Evolutionary conservation across 2,797 vertebrate genomes (phyloP).

Genomic region (Eulemur mongoz): DNA sequence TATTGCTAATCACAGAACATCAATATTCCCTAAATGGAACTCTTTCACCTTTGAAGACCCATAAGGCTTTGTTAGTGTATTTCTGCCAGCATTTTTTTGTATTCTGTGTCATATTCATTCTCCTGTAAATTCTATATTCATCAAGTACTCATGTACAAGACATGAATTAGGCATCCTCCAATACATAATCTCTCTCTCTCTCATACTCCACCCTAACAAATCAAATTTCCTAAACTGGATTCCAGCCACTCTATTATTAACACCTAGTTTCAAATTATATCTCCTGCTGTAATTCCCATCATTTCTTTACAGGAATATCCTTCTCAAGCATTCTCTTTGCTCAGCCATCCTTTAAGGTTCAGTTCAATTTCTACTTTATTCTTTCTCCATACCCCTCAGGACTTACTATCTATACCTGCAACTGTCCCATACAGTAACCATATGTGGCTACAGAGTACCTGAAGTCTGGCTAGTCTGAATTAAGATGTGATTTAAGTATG

Average conservation of each 20-base stretch:
- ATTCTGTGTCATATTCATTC: neutral
- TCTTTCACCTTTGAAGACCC: neutral
- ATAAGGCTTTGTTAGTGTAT: neutral
- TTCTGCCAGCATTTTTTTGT: conserved; percentile 38
- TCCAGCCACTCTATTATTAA: neutral
- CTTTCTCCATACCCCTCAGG: neutral
- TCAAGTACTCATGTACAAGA: neutral
- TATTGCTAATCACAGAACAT: neutral
- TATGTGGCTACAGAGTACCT: neutral
- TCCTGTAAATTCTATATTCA: neutral
- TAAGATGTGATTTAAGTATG: neutral
- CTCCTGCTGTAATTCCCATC: neutral
- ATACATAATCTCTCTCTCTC: neutral
- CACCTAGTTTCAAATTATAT: neutral
- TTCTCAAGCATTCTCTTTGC: neutral
- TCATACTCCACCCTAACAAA: neutral
- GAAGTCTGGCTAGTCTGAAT: neutral
- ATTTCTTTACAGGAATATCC: neutral
- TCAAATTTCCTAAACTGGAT: neutral
- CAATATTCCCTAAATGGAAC: neutral
- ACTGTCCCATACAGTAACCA: neutral
- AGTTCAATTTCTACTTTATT: conserved; percentile 16
- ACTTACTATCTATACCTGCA: neutral
- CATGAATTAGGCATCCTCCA: neutral
- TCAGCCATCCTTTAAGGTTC: neutral